phyloP scores from a whole-genome alignment of 2,113 vertebrate species.

The Delphinus delphis region DNA sequence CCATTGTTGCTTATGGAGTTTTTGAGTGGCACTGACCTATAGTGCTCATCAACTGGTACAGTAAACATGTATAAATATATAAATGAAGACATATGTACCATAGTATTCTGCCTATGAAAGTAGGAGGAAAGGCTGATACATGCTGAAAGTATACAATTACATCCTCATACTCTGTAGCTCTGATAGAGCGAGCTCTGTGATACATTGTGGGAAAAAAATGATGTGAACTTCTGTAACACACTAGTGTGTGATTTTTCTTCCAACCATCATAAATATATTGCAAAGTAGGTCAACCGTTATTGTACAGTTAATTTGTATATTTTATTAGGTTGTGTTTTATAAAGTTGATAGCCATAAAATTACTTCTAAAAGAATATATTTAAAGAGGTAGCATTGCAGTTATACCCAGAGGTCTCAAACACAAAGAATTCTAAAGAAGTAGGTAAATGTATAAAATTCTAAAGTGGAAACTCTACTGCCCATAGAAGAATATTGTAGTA shows the following conservation, averaged over 20 bases:
- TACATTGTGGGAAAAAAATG: not conserved
- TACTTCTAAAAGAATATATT: constrained; percentile 14
- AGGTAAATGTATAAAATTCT: not conserved
- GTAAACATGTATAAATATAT: not conserved
- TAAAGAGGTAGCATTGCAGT: not conserved
- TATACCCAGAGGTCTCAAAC: not conserved
- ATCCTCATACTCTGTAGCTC: not conserved
- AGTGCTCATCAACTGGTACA: not conserved
- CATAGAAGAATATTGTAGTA: not conserved
- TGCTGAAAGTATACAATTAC: not conserved
- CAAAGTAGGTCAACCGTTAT: constrained; percentile 19
- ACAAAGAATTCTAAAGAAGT: constrained; percentile 23
- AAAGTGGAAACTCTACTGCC: not conserved
- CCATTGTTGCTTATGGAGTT: not conserved
- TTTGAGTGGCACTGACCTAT: not conserved
- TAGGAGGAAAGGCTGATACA: not conserved
- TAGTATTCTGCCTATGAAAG: not conserved
- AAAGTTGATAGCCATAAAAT: constrained; percentile 28
- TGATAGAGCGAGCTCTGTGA: not conserved
- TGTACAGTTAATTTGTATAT: not conserved
- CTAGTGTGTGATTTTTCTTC: not conserved
- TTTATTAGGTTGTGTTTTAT: constrained; percentile 10
- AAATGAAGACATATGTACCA: not conserved
- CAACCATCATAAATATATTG: not conserved
- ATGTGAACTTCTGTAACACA: not conserved